Evolutionary conservation across 2,797 vertebrate genomes (phyloP).

Genomic region (Mus spretus): DNA sequence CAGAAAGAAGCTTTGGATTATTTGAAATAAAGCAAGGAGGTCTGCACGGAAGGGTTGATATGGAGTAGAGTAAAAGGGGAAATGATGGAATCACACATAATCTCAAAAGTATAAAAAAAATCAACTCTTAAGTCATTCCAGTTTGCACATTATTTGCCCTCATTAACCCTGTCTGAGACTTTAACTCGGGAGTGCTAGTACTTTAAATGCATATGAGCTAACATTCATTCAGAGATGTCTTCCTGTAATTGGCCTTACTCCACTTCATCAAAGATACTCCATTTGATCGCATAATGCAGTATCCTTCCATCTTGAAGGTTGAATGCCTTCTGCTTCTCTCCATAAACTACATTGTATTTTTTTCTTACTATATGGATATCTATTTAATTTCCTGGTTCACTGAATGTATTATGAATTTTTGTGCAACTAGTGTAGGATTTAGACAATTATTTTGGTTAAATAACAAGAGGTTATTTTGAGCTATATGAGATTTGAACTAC

Average conservation of each 20-base stretch:
- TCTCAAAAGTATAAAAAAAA: background rate
- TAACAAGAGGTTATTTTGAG: background rate
- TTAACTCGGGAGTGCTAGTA: background rate
- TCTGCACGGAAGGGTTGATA: background rate
- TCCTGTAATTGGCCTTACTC: background rate
- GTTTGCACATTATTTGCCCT: background rate
- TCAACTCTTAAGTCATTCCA: background rate
- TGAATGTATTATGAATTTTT: background rate
- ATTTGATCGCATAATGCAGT: background rate
- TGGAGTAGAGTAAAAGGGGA: background rate
- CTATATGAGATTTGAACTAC: background rate
- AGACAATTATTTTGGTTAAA: background rate
- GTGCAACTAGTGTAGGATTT: too few relatives aligned
- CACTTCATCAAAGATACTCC: background rate
- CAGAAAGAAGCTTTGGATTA: background rate
- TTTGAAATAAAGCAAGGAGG: background rate
- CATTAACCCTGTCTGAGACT: background rate
- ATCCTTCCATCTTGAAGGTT: background rate
- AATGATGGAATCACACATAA: background rate
- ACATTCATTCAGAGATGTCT: background rate
- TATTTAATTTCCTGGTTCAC: background rate
- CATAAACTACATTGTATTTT: background rate
- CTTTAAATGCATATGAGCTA: background rate
- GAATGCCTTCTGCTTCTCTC: background rate
- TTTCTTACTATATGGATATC: background rate